A percentile compares a stretch with the other conserved stretches of the same genome.
phyloP scores from a whole-genome alignment of 2,797 vertebrate species.

The Zenarchopterus dispar region DNA sequence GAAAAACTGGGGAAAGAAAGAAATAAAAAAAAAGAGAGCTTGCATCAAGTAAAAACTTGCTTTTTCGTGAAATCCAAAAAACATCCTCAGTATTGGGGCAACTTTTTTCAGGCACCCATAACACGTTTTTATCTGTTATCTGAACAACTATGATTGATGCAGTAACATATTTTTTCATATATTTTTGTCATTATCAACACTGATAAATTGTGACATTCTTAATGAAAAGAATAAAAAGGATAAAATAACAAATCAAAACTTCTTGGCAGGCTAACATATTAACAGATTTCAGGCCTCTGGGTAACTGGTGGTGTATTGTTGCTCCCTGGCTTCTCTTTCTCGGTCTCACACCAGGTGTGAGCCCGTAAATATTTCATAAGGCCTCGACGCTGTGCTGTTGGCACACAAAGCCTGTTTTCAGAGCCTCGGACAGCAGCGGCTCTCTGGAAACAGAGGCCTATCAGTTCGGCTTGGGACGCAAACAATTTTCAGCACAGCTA shows the following conservation, averaged over 20 bases:
- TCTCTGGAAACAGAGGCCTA: constrained; percentile 74
- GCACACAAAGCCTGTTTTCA: constrained; percentile 74
- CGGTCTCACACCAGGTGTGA: constrained; percentile 75
- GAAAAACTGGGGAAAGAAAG: too few relatives aligned
- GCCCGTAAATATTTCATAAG: constrained; percentile 81
- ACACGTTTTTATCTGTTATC: too few relatives aligned
- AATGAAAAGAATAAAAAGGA: too few relatives aligned
- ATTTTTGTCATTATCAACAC: too few relatives aligned
- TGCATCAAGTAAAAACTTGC: too few relatives aligned
- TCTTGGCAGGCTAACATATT: constrained; percentile 2
- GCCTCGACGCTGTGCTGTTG: constrained; percentile 57
- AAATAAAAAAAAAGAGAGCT: too few relatives aligned
- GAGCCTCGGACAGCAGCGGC: constrained; percentile 46
- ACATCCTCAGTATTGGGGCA: too few relatives aligned
- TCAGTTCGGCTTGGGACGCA: constrained; percentile 71
- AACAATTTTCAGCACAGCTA: constrained; percentile 74
- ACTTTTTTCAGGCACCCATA: too few relatives aligned
- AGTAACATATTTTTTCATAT: too few relatives aligned
- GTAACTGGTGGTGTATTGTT: constrained; percentile 43
- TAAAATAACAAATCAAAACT: neutral
- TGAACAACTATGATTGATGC: too few relatives aligned
- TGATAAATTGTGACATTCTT: too few relatives aligned
- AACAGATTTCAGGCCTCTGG: constrained; percentile 11
- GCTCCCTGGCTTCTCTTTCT: constrained; percentile 40
- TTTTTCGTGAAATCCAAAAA: too few relatives aligned